Evolutionary conservation across 2,888 invertebrate genomes (phyloP).

Genomic region (Malacosoma neustria): DNA sequence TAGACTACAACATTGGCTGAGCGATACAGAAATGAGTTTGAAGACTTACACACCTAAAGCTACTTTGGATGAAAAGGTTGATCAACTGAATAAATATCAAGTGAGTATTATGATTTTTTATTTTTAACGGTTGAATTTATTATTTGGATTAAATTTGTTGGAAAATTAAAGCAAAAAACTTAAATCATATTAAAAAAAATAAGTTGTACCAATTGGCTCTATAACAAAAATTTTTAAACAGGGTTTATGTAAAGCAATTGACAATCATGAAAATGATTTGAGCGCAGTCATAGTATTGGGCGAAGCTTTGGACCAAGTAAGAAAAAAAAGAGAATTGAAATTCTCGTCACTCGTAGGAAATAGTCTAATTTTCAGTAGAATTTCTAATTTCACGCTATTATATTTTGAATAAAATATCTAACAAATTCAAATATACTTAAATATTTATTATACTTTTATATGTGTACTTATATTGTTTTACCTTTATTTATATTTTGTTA

Average conservation of each 20-base stretch:
- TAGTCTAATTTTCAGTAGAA: constrained; percentile 67
- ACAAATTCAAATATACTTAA: constrained; percentile 15
- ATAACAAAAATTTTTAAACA: constrained; percentile 58
- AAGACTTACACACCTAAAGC: constrained; percentile 90
- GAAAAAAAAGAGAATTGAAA: constrained; percentile 43
- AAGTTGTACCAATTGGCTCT: constrained; percentile 24
- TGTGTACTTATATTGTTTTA: constrained; percentile 13
- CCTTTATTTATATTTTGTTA: constrained; percentile 23
- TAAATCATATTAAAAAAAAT: too few species aligned
- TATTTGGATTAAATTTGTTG: too few species aligned
- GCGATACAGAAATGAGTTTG: constrained; percentile 88
- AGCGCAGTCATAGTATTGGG: constrained; percentile 83
- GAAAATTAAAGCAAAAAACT: too few species aligned
- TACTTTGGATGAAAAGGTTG: constrained; percentile 91
- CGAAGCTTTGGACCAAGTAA: constrained; percentile 90
- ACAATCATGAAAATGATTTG: constrained; percentile 81
- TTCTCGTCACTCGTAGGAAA: constrained; percentile 46
- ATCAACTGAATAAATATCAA: constrained; percentile 93
- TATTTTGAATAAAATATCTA: constrained; percentile 27
- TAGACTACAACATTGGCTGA: constrained; percentile 86
- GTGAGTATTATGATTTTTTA: constrained; percentile 56
- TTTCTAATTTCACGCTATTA: constrained; percentile 45
- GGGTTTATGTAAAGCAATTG: constrained; percentile 85
- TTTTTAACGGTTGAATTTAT: too few species aligned
- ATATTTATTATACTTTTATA: constrained; percentile 5